Percentiles rank a stretch among this genome's conserved stretches.
phyloP scores from a whole-genome alignment of 2,888 invertebrate genomes.

The Acanthococcus lagerstroemiae region DNA sequence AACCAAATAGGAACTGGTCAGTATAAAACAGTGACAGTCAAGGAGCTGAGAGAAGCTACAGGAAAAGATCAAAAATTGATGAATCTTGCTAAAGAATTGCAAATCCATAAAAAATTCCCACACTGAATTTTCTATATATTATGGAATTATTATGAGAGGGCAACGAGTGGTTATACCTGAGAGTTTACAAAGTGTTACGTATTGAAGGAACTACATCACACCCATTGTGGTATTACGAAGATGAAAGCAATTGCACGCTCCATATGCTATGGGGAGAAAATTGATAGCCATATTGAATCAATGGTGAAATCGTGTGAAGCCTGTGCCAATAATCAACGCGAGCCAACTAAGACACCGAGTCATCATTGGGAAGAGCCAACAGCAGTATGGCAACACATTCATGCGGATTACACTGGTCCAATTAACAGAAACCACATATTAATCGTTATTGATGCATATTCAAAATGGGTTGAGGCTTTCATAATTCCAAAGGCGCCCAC shows the following conservation, averaged over 20 bases:
- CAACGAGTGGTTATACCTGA: background rate
- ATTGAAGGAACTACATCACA: background rate
- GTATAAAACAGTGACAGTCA: background rate
- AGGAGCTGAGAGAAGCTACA: background rate
- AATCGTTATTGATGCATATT: constrained; percentile 36
- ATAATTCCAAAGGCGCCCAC: constrained; percentile 33
- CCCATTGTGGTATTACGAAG: background rate
- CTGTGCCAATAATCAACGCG: background rate
- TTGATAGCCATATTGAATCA: background rate
- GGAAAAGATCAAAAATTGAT: background rate
- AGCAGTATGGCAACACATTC: constrained; percentile 37
- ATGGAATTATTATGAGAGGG: background rate
- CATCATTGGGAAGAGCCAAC: constrained; percentile 37
- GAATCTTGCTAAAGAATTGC: background rate
- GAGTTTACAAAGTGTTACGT: background rate
- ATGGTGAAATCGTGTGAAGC: constrained; percentile 34
- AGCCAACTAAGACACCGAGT: constrained; percentile 35
- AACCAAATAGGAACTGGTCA: background rate
- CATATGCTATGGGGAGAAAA: background rate
- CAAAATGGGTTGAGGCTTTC: constrained; percentile 37
- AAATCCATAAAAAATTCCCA: background rate
- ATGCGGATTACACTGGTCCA: constrained; percentile 38
- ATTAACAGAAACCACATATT: constrained; percentile 34
- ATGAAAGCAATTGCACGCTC: background rate
- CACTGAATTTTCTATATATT: background rate